phyloP scores from a whole-genome alignment of 1,140 invertebrate species.

The Caerostris darwini region DNA sequence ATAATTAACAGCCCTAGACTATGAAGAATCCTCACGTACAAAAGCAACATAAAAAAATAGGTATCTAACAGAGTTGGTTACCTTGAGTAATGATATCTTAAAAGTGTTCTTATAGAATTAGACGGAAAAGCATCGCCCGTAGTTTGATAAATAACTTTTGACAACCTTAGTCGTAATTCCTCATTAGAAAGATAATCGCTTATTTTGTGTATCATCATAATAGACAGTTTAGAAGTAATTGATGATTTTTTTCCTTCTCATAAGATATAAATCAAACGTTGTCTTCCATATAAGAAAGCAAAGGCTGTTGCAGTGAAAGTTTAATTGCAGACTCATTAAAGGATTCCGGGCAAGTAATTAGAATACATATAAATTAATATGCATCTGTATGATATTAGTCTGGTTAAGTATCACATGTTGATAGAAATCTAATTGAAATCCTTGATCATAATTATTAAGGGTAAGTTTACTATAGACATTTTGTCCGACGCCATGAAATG shows the following conservation, averaged over 20 bases:
- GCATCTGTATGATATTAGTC: neutral
- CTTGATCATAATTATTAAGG: neutral
- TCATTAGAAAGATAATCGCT: slow-evolving; percentile 37
- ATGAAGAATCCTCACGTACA: neutral
- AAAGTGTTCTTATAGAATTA: neutral
- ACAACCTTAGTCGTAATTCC: neutral
- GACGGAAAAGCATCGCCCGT: neutral
- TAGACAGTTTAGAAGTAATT: slow-evolving; percentile 35
- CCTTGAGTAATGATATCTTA: slow-evolving; percentile 28
- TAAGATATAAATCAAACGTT: slow-evolving; percentile 19
- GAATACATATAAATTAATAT: neutral
- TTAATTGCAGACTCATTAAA: slow-evolving; percentile 19
- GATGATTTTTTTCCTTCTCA: neutral
- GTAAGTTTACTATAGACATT: neutral
- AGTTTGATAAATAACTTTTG: slow-evolving; percentile 4
- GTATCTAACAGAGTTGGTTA: neutral
- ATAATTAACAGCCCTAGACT: neutral
- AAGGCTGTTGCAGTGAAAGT: slow-evolving; percentile 1
- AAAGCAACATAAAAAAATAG: neutral
- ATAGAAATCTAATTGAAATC: neutral
- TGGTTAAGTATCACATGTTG: neutral
- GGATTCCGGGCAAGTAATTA: neutral
- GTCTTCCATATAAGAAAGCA: neutral
- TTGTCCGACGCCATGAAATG: neutral
- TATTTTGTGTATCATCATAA: slow-evolving; percentile 17